Percentiles rank a stretch among this genome's conserved stretches.
Evolutionary conservation across 37 sponge, comb jelly and placozoan species (phyloP).

Genomic region (Aphrocallistes beatrix): DNA sequence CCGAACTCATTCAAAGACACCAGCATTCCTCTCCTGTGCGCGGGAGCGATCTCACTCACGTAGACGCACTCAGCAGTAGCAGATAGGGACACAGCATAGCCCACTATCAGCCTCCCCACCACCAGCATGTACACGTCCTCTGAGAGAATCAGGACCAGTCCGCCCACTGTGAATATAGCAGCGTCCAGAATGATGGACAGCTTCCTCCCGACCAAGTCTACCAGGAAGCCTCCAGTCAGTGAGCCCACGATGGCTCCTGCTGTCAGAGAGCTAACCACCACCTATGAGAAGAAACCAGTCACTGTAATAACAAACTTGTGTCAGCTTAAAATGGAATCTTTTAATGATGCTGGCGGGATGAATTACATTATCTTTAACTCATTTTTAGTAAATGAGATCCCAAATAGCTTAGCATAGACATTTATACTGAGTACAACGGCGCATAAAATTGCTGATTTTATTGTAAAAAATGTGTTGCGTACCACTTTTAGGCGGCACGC

Average conservation of each 20-base stretch:
- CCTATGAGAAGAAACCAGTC: too few relatives aligned
- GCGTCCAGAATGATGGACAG: not conserved
- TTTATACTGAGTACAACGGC: too few relatives aligned
- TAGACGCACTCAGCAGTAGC: conserved; percentile 32
- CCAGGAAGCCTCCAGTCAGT: not conserved
- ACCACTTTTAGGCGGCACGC: too few relatives aligned
- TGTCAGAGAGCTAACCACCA: not conserved
- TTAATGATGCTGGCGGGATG: too few relatives aligned
- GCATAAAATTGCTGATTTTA: too few relatives aligned
- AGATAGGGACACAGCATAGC: conserved; percentile 37
- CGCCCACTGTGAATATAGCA: not conserved
- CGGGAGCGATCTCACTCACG: conserved; percentile 40
- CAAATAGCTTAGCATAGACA: too few relatives aligned
- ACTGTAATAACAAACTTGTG: too few relatives aligned
- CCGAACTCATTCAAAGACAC: conserved; percentile 30
- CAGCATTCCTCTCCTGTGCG: conserved; percentile 21
- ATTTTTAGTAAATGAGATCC: too few relatives aligned
- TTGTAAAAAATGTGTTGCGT: too few relatives aligned
- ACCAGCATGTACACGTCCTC: not conserved
- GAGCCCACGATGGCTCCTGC: not conserved
- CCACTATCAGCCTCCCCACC: conserved; percentile 34
- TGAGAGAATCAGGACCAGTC: not conserved
- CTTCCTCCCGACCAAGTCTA: not conserved
- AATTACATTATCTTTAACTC: too few relatives aligned
- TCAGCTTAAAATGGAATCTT: too few relatives aligned